Evolutionary conservation across 2,797 vertebrate genomes (phyloP), one percentile per base, ranked within the genome.

Genomic region (Nasua narica): DNA sequence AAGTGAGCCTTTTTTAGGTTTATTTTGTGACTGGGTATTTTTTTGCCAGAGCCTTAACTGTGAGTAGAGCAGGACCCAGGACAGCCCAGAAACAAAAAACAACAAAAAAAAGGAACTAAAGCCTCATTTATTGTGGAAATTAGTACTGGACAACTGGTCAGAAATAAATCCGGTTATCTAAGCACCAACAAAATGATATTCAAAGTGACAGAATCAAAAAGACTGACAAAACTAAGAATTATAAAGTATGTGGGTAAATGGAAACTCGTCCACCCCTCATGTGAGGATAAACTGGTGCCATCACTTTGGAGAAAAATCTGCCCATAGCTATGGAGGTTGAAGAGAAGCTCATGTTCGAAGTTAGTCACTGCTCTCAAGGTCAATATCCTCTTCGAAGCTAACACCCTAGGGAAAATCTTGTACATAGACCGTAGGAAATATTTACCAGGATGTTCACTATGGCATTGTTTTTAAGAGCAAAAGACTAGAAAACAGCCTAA

Each of bases 141-240:
- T 15, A 83, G n/a, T 40, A 25, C 32, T 27, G 1, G 15, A 37
- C 65, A 77, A 50, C 21, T 87, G 25, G 35, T 56, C 82, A 35
- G 46, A 82, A 96, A 96, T n/a, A 85, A 90, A 82, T 76, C 92
- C 23, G 32, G 8, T 82, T 90, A 72, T 85, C 82, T 82, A 90
- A 90, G 40, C 46, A 77, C 46, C 82, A 74, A n/a, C 35, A 72
- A 78, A 70, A 56, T 46, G 32, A 65, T 32, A 65, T 65, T 48
- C 16, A 35, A 27, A 50, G n/a, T 29, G 15, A 65, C 77, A 87
- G 84, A 90, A 32, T 0, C 40, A n/a, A 81, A 93, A 91, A 87
- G 69, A 56, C 54, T 7, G 27, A 72, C 62, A 90, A 82, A 86
- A 60, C 25, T 18, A 52, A 74, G 25, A 67, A 52, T 72, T 21